Evolutionary conservation across 2,888 invertebrate genomes (phyloP).

Genomic region (Mythimna albipuncta): DNA sequence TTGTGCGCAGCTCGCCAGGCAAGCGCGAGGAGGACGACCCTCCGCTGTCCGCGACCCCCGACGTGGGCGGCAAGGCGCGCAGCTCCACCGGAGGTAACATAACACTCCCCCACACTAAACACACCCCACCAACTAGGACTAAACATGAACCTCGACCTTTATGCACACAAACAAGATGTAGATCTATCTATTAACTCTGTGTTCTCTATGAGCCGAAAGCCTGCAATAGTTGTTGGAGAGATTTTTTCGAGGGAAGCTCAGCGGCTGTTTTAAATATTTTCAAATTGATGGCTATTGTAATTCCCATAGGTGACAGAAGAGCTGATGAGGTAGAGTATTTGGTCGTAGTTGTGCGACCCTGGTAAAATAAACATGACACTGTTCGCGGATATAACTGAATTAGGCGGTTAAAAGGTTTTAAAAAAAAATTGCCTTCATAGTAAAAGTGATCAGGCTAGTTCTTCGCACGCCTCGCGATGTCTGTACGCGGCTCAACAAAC

Average conservation of each 20-base stretch:
- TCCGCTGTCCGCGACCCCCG: constrained; percentile 82
- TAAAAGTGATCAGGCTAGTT: not conserved
- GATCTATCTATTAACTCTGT: not conserved
- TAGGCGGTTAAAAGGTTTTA: too few relatives aligned
- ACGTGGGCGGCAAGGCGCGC: constrained; percentile 64
- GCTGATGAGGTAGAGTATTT: too few relatives aligned
- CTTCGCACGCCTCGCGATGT: not conserved
- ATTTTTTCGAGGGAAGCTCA: too few relatives aligned
- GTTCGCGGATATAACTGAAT: too few relatives aligned
- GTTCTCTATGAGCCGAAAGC: too few relatives aligned
- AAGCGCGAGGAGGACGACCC: constrained; percentile 88
- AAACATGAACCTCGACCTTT: not conserved
- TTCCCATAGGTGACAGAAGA: too few relatives aligned
- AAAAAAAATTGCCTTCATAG: not conserved
- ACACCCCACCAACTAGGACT: not conserved
- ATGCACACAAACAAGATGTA: not conserved
- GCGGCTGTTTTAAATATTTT: too few relatives aligned
- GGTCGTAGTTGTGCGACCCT: too few relatives aligned
- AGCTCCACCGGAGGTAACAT: constrained; percentile 24
- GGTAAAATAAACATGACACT: too few relatives aligned
- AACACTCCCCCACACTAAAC: not conserved
- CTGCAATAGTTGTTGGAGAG: too few relatives aligned
- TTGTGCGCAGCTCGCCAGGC: constrained; percentile 81
- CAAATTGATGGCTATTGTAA: too few relatives aligned
- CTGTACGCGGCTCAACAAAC: too few relatives aligned